Evolutionary conservation across 2,113 vertebrate genomes (phyloP).

Genomic region (Microcebus tavaratra): DNA sequence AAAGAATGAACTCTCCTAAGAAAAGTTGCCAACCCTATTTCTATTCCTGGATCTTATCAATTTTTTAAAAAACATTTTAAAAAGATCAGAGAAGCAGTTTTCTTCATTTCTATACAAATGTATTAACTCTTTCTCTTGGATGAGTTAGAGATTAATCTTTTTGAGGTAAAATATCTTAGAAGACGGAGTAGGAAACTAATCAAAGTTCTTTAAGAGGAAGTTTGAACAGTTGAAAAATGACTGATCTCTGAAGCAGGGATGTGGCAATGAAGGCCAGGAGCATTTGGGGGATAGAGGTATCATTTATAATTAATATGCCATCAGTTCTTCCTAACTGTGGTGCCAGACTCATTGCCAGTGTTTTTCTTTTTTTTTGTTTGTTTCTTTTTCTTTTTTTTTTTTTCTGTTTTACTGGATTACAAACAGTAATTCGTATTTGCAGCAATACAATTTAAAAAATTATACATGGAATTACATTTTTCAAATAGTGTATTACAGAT

Average conservation of each 20-base stretch:
- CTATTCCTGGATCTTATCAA: conserved; percentile 46
- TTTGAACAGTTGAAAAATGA: conserved; percentile 53
- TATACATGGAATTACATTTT: background rate
- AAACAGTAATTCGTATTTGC: background rate
- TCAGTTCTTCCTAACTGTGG: conserved; percentile 25
- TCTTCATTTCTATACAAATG: conserved; percentile 41
- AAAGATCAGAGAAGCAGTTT: conserved; percentile 46
- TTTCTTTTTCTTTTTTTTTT: background rate
- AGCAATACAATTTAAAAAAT: background rate
- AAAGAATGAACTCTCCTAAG: background rate
- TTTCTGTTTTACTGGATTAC: background rate
- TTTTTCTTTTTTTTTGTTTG: background rate
- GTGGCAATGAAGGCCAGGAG: background rate
- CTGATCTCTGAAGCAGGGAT: background rate
- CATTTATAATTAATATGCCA: conserved; percentile 29
- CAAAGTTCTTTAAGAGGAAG: conserved; percentile 55
- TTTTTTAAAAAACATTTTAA: conserved; percentile 16
- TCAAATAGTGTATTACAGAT: background rate
- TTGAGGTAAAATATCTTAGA: conserved; percentile 55
- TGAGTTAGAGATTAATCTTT: conserved; percentile 54
- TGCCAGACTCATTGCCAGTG: background rate
- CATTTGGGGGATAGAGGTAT: background rate
- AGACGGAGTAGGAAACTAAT: conserved; percentile 32
- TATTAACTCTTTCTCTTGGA: conserved; percentile 13
- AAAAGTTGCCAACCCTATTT: background rate